Conservation (phyloP, 2,888 invertebrate genomes). For the Baccha elongata region DNA sequence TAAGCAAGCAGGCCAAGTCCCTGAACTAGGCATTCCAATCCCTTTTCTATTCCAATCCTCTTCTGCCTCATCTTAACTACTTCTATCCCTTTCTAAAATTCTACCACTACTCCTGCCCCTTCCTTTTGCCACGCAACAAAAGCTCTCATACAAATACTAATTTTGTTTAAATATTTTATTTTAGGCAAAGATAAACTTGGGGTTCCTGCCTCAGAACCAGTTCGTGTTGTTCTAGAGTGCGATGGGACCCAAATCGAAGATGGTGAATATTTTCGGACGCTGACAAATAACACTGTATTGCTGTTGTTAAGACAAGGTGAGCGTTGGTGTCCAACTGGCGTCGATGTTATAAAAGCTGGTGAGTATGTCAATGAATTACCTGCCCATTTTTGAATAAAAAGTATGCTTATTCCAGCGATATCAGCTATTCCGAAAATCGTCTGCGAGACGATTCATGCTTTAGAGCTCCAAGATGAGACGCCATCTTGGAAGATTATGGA, state of each 20-base stretch:
- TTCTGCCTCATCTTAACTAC: too few species aligned
- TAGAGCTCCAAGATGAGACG: conserved; percentile 97
- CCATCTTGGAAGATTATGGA: conserved; percentile 99
- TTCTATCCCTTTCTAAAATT: too few species aligned
- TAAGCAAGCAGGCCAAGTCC: too few species aligned
- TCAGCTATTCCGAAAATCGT: conserved; percentile 98
- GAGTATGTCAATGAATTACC: conserved; percentile 77
- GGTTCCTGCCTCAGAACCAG: conserved; percentile 92
- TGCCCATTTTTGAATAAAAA: conserved; percentile 12
- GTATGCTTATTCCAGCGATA: conserved; percentile 88
- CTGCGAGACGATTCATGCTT: conserved; percentile 97
- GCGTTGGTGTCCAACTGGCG: conserved; percentile 96
- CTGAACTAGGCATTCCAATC: too few species aligned
- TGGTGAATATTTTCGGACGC: conserved; percentile 97
- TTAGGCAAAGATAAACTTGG: conserved; percentile 94
- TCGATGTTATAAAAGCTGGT: conserved; percentile 98
- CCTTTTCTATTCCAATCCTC: too few species aligned
- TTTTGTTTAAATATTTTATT: conserved; percentile 33
- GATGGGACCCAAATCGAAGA: conserved; percentile 99
- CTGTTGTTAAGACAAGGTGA: conserved; percentile 94
- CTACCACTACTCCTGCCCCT: too few species aligned
- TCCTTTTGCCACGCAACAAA: too few species aligned
- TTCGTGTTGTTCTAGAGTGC: conserved; percentile 94
- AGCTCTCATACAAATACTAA: too few species aligned
- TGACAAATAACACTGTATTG: conserved; percentile 95